phyloP scores from a whole-genome alignment of 2,888 invertebrate species.

The Sturmia bella region DNA sequence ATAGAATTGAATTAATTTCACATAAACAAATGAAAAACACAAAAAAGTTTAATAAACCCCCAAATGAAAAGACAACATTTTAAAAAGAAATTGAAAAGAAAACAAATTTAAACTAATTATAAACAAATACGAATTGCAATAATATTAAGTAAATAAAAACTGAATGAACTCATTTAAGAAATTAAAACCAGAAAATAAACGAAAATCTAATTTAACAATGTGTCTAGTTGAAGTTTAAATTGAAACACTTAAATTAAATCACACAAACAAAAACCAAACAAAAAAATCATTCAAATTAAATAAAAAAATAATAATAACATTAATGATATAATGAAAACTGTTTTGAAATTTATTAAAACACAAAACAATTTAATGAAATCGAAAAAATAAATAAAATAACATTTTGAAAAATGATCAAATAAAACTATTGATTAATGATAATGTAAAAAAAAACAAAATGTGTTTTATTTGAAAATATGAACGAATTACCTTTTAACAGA shows the following conservation, averaged over 20 bases:
- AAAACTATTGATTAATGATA: conserved; percentile 70
- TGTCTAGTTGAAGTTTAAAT: conserved; percentile 72
- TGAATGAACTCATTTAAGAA: conserved; percentile 45
- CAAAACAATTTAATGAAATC: conserved; percentile 69
- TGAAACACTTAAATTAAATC: conserved; percentile 61
- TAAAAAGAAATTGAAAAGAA: conserved; percentile 49
- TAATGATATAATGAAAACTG: conserved; percentile 69
- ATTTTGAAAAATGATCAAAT: conserved; percentile 75
- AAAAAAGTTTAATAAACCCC: conserved; percentile 18
- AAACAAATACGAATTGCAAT: conserved; percentile 68
- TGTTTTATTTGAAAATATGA: conserved; percentile 55
- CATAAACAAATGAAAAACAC: conserved; percentile 37
- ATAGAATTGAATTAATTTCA: conserved; percentile 60
- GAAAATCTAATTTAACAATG: conserved; percentile 69
- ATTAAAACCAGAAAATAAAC: conserved; percentile 50
- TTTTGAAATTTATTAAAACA: conserved; percentile 73
- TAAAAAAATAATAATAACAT: conserved; percentile 72
- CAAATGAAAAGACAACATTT: conserved; percentile 46
- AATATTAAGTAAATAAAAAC: conserved; percentile 66
- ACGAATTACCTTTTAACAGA: too few species aligned
- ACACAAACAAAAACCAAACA: conserved; percentile 54
- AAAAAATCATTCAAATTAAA: conserved; percentile 74
- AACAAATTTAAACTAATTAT: conserved; percentile 53
- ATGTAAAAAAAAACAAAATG: conserved; percentile 48
- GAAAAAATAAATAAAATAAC: conserved; percentile 73